A percentile compares a stretch with the other conserved stretches of the same genome.
These are phyloP conservation scores for Ctenosaura bakeri DNA, from an alignment of 2,797 vertebrate species.

Conservation along the genomic window DNA sequence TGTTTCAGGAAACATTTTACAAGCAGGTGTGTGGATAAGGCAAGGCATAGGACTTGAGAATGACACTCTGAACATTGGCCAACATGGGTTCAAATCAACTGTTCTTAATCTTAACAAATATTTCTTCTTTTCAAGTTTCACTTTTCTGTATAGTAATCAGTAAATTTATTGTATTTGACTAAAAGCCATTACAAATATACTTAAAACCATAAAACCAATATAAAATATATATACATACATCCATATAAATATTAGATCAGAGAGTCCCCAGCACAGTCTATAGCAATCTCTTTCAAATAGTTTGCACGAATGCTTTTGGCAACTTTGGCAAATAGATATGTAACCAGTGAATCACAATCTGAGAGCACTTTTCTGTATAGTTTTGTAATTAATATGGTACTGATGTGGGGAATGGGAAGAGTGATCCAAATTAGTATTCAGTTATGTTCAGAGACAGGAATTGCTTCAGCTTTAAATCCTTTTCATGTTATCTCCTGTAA, in stretches of 20 bases:
- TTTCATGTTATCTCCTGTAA: neutral
- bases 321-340: too few species aligned
- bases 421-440: neutral
- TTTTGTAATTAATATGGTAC: slow-evolving; percentile 17
- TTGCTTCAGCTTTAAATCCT: neutral
- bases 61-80: neutral
- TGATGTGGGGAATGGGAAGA: neutral
- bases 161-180: too few species aligned
- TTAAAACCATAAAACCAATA: too few species aligned
- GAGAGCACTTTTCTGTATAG: neutral
- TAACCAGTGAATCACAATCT: too few species aligned
- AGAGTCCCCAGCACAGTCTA: too few species aligned
- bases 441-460: neutral
- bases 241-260: too few species aligned
- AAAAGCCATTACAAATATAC: too few species aligned
- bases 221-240: too few species aligned
- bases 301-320: too few species aligned
- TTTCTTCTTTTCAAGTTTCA: slow-evolving; percentile 10
- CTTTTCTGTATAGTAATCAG: neutral
- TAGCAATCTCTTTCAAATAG: too few species aligned
- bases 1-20: neutral
- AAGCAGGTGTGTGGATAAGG: neutral
- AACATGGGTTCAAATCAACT: neutral
- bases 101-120: neutral
- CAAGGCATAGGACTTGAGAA: neutral